Evolutionary conservation across 2,888 invertebrate genomes (phyloP).

Genomic region (Drosophila subsilvestris): DNA sequence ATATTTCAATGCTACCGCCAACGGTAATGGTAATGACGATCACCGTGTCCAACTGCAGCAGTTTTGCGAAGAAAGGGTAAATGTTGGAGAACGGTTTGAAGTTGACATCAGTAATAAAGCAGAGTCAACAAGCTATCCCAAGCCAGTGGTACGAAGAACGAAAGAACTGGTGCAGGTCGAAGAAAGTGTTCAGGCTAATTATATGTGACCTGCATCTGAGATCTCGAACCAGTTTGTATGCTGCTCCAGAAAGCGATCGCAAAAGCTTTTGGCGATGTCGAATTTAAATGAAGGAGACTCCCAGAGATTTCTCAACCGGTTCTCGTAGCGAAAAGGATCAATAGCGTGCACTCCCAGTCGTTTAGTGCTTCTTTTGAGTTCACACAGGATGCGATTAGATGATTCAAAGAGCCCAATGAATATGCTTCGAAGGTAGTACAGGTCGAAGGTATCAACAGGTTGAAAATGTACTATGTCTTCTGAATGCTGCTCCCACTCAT

Average conservation of each 20-base stretch:
- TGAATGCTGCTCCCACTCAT: constrained; percentile 5
- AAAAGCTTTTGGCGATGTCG: constrained; percentile 7
- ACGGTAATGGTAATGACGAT: not conserved
- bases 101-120: constrained; percentile 2
- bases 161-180: constrained; percentile 14
- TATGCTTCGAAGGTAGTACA: constrained; percentile 11
- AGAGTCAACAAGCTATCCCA: constrained; percentile 11
- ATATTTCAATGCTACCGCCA: constrained; percentile 2
- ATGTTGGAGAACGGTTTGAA: constrained; percentile 5
- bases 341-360: constrained; percentile 21
- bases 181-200: constrained; percentile 23
- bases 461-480: not conserved
- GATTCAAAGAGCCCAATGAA: not conserved
- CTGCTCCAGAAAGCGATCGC: constrained; percentile 12
- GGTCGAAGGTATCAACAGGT: constrained; percentile 1
- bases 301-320: constrained; percentile 2
- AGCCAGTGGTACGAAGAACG: constrained; percentile 12
- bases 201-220: not conserved
- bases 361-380: constrained; percentile 7
- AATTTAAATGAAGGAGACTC: constrained; percentile 8
- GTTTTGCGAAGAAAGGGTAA: constrained; percentile 8
- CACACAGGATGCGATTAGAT: constrained; percentile 13
- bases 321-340: constrained; percentile 17
- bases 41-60: constrained; percentile 19
- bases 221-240: constrained; percentile 5